Evolutionary conservation across 2,113 vertebrate species (phyloP).

Genomic region (Sylvia atricapilla): DNA sequence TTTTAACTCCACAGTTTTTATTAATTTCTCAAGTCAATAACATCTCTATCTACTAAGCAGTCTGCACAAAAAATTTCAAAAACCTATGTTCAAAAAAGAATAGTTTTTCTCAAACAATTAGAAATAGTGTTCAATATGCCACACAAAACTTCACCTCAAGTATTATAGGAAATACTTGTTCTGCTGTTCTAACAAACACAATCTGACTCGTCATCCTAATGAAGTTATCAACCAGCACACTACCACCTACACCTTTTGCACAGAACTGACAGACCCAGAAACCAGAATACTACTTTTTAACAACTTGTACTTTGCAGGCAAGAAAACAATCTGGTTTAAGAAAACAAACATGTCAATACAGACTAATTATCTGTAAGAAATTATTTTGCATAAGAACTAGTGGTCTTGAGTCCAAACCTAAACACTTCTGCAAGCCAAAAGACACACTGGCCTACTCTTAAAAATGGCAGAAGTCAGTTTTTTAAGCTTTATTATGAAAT

Average conservation of each 20-base stretch:
- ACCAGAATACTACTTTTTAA: not conserved
- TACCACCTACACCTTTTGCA: not conserved
- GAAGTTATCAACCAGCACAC: not conserved
- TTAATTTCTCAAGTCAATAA: not conserved
- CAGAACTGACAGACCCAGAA: not conserved
- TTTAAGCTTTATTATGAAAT: not conserved
- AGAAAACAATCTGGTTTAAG: not conserved
- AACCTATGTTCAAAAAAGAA: not conserved
- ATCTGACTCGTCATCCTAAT: not conserved
- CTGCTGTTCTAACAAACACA: not conserved
- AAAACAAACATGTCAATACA: not conserved
- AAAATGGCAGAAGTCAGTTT: not conserved
- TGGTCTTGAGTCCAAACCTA: not conserved
- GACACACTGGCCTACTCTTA: not conserved
- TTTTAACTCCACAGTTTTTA: not conserved
- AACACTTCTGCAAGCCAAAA: not conserved
- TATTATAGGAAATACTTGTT: not conserved
- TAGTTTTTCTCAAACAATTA: not conserved
- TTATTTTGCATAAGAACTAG: not conserved
- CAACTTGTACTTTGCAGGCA: fast-evolving
- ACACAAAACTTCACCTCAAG: not conserved
- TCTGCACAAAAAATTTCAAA: not conserved
- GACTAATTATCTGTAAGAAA: not conserved
- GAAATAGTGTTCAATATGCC: not conserved
- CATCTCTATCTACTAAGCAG: not conserved